Conservation (phyloP, 2,888 invertebrate species). For the Cistogaster globosa region DNA sequence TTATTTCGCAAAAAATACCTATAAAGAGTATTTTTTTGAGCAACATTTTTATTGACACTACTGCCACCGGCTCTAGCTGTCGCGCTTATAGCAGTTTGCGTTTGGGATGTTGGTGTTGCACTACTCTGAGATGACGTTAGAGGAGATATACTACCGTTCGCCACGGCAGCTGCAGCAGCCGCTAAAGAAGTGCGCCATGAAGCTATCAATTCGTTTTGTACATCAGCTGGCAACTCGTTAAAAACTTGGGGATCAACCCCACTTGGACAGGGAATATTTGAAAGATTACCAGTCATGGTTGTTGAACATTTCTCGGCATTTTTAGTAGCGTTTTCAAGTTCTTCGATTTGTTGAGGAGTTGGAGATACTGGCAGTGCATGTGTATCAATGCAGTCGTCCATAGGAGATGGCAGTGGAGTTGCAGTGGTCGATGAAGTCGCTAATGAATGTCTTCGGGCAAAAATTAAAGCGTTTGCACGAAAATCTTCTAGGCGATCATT, state of each 20-base stretch:
- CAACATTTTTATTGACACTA: slow-evolving; percentile 71
- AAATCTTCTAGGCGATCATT: slow-evolving; percentile 75
- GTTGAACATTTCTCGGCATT: slow-evolving; percentile 48
- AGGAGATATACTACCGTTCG: slow-evolving; percentile 65
- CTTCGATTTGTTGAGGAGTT: slow-evolving; percentile 5
- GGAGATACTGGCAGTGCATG: slow-evolving; percentile 72
- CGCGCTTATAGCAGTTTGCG: slow-evolving; percentile 36
- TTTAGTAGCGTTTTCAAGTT: slow-evolving; percentile 2
- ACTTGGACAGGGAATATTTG: slow-evolving; percentile 85
- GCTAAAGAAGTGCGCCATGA: slow-evolving; percentile 84
- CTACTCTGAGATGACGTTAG: slow-evolving; percentile 43
- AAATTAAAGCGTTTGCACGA: slow-evolving; percentile 72
- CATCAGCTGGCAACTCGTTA: slow-evolving; percentile 87
- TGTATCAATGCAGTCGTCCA: slow-evolving; percentile 77
- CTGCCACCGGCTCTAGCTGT: slow-evolving; percentile 79
- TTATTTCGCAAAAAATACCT: slow-evolving; percentile 88
- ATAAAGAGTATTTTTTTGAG: slow-evolving; percentile 85
- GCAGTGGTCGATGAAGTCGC: slow-evolving; percentile 75
- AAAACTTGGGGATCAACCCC: slow-evolving; percentile 88
- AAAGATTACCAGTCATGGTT: slow-evolving; percentile 75
- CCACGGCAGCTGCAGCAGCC: slow-evolving; percentile 77
- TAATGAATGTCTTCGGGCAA: slow-evolving; percentile 71
- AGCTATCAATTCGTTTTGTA: slow-evolving; percentile 89
- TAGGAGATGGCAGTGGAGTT: slow-evolving; percentile 78
- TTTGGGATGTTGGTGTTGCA: slow-evolving; percentile 32